Percentiles rank a stretch among this genome's conserved stretches.
phyloP scores from a whole-genome alignment of 2,888 invertebrate genomes.

The Quadriops clusia region DNA sequence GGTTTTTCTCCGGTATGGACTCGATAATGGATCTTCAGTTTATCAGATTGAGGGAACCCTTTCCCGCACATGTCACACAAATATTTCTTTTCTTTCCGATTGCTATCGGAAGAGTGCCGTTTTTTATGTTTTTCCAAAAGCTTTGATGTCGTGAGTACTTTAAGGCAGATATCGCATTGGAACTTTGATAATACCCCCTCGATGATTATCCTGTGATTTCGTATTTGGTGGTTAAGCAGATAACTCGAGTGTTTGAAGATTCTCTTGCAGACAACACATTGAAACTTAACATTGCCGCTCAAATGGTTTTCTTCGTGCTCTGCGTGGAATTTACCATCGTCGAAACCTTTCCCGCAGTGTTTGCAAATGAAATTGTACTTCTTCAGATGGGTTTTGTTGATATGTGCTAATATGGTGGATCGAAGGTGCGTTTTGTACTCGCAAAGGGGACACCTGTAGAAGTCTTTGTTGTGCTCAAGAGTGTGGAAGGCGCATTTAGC shows the following conservation, averaged over 20 bases:
- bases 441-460: conserved; percentile 28
- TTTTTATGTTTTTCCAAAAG: conserved; percentile 19
- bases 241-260: conserved; percentile 38
- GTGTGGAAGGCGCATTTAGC: conserved; percentile 29
- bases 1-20: conserved; percentile 23
- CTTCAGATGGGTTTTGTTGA: conserved; percentile 8
- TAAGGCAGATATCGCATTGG: conserved; percentile 18
- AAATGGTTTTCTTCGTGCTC: conserved; percentile 45
- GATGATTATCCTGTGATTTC: conserved; percentile 29
- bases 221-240: conserved; percentile 26
- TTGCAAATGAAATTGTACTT: conserved; percentile 16
- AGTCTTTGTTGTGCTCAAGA: conserved; percentile 24
- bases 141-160: conserved; percentile 18
- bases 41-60: conserved; percentile 26
- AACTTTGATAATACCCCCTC: conserved; percentile 28
- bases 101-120: conserved; percentile 7
- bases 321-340: conserved; percentile 40
- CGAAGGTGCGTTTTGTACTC: conserved; percentile 23
- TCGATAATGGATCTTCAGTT: conserved; percentile 24
- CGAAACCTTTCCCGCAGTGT: conserved; percentile 43
- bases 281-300: conserved; percentile 37
- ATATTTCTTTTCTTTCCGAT: conserved; percentile 24
- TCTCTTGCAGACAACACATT: conserved; percentile 42
- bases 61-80: conserved; percentile 29
- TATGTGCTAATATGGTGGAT: conserved; percentile 22